These are phyloP conservation scores for Cristatella mucedo DNA, from an alignment of 2,888 invertebrate species.

Conservation along the genomic window DNA sequence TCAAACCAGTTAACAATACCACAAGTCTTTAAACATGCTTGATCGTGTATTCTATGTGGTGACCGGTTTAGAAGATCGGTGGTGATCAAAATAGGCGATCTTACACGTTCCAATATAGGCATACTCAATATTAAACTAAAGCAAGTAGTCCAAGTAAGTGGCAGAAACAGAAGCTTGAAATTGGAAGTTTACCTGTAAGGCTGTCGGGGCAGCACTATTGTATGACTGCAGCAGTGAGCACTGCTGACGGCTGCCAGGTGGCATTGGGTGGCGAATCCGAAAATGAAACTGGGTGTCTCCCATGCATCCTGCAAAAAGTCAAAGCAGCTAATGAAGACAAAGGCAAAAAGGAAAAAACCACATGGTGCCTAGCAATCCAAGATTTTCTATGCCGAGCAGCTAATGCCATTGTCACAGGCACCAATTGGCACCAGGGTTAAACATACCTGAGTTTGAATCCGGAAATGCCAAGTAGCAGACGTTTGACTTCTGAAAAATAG, in stretches of 20 bases:
- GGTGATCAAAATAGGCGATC: no score
- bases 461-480: constrained; percentile 97
- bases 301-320: constrained; percentile 59
- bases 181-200: constrained; percentile 37
- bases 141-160: no score
- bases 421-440: no score
- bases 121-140: no score
- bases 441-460: constrained; percentile 71
- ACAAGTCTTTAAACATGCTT: no score
- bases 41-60: no score
- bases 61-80: no score
- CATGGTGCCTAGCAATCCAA: neutral
- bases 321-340: constrained; percentile 1
- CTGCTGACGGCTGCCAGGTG: constrained; percentile 42
- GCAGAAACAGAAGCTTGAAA: no score
- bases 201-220: constrained; percentile 46
- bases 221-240: constrained; percentile 43
- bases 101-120: no score
- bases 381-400: neutral
- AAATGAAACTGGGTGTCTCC: constrained; percentile 95
- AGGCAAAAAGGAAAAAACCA: constrained; percentile 10
- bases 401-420: neutral
- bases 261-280: constrained; percentile 53
- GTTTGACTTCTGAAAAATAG: constrained; percentile 38
- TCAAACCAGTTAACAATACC: no score